These are phyloP conservation scores for Noctua comes DNA, from an alignment of 2,888 invertebrate genomes.

Conservation along the genomic window DNA sequence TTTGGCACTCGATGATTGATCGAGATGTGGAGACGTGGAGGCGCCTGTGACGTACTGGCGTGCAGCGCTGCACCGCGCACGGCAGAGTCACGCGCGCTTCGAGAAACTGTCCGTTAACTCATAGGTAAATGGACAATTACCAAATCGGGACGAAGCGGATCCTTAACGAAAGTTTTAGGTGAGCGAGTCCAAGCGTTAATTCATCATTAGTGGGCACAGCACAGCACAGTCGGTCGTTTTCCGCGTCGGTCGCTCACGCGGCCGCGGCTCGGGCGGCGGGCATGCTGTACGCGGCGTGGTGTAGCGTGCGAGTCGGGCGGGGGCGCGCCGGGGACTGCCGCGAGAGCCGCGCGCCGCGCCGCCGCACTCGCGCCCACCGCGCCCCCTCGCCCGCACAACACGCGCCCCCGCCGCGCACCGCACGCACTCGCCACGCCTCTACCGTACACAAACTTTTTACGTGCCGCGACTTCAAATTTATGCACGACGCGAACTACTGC, in stretches of 20 bases:
- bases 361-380: conserved; percentile 35
- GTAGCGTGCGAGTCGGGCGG: conserved; percentile 31
- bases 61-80: conserved; percentile 6
- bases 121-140: conserved; percentile 54
- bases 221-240: conserved; percentile 22
- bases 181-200: conserved; percentile 51
- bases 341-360: conserved; percentile 63
- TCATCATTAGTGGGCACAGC: conserved; percentile 48
- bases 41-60: not conserved
- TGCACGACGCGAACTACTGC: conserved; percentile 16
- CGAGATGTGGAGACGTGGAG: not conserved
- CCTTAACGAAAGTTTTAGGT: conserved; percentile 43
- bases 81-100: conserved; percentile 19
- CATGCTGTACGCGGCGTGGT: conserved; percentile 40
- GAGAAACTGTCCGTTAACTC: conserved; percentile 28
- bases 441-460: conserved; percentile 54
- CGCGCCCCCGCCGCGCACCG: conserved; percentile 14
- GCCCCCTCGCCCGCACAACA: conserved; percentile 14
- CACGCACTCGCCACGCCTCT: conserved; percentile 55
- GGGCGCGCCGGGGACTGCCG: conserved; percentile 56
- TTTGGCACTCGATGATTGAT: not conserved
- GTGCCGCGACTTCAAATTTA: conserved; percentile 18
- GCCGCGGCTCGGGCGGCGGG: conserved; percentile 56
- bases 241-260: conserved; percentile 40
- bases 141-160: conserved; percentile 55